These are phyloP conservation scores for Acanthaster planci DNA, from an alignment of 35 echinoderm and acorn worm species.

Conservation along the genomic window DNA sequence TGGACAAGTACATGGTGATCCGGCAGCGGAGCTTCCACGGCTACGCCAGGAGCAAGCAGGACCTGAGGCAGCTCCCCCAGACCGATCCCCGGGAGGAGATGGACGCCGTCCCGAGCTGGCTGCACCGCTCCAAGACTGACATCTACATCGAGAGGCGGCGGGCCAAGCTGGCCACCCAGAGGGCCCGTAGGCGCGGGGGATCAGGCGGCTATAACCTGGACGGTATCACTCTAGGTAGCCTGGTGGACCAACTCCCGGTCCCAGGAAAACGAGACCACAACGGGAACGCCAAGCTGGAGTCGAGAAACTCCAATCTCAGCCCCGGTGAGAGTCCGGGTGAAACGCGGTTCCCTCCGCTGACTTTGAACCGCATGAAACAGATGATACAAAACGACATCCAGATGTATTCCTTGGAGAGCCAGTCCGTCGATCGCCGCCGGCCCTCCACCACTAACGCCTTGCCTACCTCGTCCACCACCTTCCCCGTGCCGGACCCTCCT, in stretches of 20 bases:
- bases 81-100: constrained; percentile 71
- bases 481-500: background rate
- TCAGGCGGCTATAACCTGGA: background rate
- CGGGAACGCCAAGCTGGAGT: background rate
- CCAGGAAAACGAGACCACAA: background rate
- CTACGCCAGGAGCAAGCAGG: constrained; percentile 44
- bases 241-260: constrained; percentile 55
- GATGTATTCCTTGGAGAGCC: background rate
- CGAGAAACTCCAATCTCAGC: background rate
- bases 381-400: constrained; percentile 4
- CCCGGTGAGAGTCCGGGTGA: constrained; percentile 14
- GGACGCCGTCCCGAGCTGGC: constrained; percentile 33
- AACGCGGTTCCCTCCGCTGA: constrained; percentile 47
- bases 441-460: background rate
- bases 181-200: constrained; percentile 17
- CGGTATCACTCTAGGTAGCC: constrained; percentile 59
- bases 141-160: constrained; percentile 71
- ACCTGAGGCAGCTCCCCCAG: constrained; percentile 57
- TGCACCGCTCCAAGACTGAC: constrained; percentile 79
- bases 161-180: constrained; percentile 45
- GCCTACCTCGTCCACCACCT: background rate
- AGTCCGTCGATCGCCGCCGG: background rate
- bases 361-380: constrained; percentile 41
- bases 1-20: constrained; percentile 76
- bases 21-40: constrained; percentile 76